phyloP scores from a whole-genome alignment of 2,888 invertebrate species.

The Cerastis rubricosa region DNA sequence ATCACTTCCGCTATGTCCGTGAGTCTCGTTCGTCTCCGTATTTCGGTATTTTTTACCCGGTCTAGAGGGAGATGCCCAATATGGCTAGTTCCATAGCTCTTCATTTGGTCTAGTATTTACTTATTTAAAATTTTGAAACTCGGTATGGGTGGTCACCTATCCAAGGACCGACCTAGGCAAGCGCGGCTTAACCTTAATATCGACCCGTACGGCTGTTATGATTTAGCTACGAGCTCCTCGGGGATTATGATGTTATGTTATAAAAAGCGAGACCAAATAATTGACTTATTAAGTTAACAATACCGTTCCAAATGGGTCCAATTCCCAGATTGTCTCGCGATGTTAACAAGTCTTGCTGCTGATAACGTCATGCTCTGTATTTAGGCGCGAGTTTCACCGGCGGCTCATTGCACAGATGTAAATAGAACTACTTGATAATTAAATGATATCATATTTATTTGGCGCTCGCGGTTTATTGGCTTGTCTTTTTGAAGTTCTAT shows the following conservation, averaged over 20 bases:
- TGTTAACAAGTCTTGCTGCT: slow-evolving; percentile 10
- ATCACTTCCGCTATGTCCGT: no score
- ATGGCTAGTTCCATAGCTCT: no score
- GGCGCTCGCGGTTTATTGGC: slow-evolving; percentile 24
- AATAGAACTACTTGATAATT: slow-evolving; percentile 60
- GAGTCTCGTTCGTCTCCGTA: no score
- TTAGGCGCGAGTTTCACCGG: slow-evolving; percentile 48
- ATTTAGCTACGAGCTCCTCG: no score
- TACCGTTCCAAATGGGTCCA: background rate
- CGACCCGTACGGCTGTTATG: no score
- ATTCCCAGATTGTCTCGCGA: slow-evolving; percentile 19
- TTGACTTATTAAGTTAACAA: background rate
- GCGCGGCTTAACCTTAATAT: no score
- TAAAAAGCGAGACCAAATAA: background rate
- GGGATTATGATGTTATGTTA: background rate
- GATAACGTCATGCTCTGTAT: slow-evolving; percentile 54
- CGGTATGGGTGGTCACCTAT: no score
- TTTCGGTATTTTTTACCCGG: no score
- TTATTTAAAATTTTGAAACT: background rate
- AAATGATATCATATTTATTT: slow-evolving; percentile 45
- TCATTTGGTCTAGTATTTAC: background rate
- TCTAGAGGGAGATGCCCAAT: no score
- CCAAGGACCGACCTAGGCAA: no score
- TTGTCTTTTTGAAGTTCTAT: slow-evolving; percentile 19
- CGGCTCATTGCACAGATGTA: slow-evolving; percentile 35